A percentile compares a stretch with the other conserved stretches of the same genome.
Evolutionary conservation across 1,140 invertebrate species (phyloP).

Genomic region (Aphidius gifuensis): DNA sequence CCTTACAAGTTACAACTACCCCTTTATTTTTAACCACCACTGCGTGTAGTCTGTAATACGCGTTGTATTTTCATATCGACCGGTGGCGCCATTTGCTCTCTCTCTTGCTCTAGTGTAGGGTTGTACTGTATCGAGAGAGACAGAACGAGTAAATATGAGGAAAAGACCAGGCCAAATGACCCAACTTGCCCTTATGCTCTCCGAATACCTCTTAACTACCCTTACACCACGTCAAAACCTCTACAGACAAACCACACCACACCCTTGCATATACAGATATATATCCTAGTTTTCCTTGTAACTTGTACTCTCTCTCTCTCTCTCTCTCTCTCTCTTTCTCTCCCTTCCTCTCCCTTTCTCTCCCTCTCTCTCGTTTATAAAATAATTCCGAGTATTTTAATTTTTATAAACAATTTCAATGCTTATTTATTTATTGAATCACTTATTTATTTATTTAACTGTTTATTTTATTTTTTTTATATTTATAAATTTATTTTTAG

Average conservation of each 20-base stretch:
- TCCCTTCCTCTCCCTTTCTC: not conserved
- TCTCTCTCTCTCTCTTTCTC: constrained; percentile 9
- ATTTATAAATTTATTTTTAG: too few species aligned
- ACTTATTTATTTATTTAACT: too few species aligned
- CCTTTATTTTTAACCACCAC: too few species aligned
- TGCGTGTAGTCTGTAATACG: not conserved
- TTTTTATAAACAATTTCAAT: too few species aligned
- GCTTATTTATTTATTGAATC: too few species aligned
- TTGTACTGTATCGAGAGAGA: too few species aligned
- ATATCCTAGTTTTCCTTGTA: too few species aligned
- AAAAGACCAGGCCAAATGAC: constrained; percentile 7
- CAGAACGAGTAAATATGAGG: too few species aligned
- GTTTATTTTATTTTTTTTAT: too few species aligned
- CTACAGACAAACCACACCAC: not conserved
- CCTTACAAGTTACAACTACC: too few species aligned
- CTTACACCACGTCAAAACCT: constrained; percentile 9
- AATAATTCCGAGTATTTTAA: too few species aligned
- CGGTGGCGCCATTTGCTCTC: constrained; percentile 7
- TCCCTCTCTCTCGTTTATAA: not conserved
- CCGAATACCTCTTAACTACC: constrained; percentile 18
- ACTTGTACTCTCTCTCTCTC: constrained; percentile 10
- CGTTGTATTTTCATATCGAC: constrained; percentile 33
- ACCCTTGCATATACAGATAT: constrained; percentile 8
- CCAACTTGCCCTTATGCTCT: constrained; percentile 30
- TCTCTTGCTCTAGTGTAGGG: too few species aligned